A percentile compares a stretch with the other conserved stretches of the same genome.
These are phyloP conservation scores for Drosophila pullipes DNA, from an alignment of 2,888 invertebrate species.

Conservation along the genomic window DNA sequence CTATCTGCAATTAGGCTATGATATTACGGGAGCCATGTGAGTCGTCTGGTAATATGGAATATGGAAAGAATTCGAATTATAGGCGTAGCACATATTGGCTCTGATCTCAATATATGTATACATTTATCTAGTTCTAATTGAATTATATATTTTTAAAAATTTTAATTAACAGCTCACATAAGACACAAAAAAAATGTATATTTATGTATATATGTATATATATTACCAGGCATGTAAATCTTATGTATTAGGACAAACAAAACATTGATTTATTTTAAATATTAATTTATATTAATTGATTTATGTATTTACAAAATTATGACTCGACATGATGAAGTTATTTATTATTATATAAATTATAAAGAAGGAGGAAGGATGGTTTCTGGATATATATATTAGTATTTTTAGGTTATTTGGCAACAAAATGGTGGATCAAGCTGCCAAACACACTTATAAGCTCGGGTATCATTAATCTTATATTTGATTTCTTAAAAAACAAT, in stretches of 20 bases:
- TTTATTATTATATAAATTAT: not conserved
- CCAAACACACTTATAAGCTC: not conserved
- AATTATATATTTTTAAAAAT: conserved; percentile 18
- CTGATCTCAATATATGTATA: conserved; percentile 4
- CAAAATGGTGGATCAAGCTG: not conserved
- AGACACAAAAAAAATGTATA: not conserved
- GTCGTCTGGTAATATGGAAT: not conserved
- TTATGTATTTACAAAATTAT: not conserved
- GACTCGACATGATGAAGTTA: not conserved
- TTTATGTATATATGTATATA: too few relatives aligned
- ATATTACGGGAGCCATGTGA: conserved; percentile 55
- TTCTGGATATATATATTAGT: not conserved
- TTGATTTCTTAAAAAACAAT: not conserved
- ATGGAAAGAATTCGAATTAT: not conserved
- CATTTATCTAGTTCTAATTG: conserved; percentile 11
- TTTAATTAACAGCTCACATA: conserved; percentile 10
- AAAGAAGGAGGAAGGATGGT: not conserved
- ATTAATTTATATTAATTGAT: not conserved
- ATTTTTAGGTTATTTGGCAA: not conserved
- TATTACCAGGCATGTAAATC: not conserved
- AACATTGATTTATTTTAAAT: not conserved
- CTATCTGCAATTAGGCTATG: conserved; percentile 65
- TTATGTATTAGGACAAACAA: not conserved
- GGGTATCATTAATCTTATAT: accelerated
- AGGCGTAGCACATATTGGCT: not conserved